Conservation (phyloP, 2,113 vertebrate species). For the Petroica traversi region DNA sequence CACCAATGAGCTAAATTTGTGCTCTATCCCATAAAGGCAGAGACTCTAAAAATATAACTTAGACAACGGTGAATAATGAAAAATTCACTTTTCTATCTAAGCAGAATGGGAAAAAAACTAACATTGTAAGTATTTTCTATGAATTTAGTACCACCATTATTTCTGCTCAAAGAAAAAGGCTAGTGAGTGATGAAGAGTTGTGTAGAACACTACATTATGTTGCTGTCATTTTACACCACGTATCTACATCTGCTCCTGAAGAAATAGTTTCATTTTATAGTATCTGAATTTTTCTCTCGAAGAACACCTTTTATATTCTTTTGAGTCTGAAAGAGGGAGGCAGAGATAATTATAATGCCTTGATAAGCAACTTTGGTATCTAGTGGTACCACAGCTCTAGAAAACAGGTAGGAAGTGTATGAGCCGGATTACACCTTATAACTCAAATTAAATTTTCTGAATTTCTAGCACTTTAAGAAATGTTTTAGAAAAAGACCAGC, state of each 20-base stretch:
- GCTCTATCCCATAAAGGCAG: neutral
- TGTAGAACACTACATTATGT: neutral
- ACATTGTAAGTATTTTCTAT: neutral
- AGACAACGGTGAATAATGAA: neutral
- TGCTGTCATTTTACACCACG: neutral
- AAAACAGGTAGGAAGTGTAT: neutral
- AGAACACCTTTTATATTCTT: neutral
- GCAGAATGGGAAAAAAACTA: neutral
- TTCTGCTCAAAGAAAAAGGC: neutral
- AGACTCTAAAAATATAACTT: neutral
- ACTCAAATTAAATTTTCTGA: neutral
- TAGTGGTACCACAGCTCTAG: neutral
- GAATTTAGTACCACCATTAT: neutral
- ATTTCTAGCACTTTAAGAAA: neutral
- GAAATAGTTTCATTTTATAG: neutral
- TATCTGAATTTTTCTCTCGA: neutral
- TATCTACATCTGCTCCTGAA: neutral
- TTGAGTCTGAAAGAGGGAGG: neutral
- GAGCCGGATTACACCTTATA: neutral
- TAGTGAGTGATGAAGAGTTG: neutral
- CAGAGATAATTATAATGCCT: neutral
- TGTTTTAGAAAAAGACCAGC: neutral
- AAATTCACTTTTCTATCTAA: neutral
- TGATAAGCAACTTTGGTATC: neutral
- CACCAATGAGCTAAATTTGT: neutral